These are phyloP conservation scores for Mamestra brassicae DNA, from an alignment of 2,888 invertebrate species.

Conservation along the genomic window DNA sequence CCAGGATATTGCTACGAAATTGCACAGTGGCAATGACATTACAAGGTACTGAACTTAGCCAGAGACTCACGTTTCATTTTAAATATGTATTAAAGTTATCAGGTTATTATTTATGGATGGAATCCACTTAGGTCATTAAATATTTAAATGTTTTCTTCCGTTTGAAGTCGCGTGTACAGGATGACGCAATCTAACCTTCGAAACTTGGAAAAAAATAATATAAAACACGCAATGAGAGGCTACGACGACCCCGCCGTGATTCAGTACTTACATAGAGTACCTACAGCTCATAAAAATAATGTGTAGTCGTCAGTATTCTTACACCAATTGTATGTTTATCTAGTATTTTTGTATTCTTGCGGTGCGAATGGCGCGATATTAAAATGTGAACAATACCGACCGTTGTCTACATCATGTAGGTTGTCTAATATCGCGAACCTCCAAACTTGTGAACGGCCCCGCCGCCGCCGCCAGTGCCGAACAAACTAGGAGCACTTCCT, in stretches of 20 bases:
- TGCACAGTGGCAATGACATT: slow-evolving; percentile 22
- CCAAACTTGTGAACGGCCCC: slow-evolving; percentile 70
- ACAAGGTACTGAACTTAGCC: slow-evolving; percentile 7
- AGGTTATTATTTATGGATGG: slow-evolving; percentile 6
- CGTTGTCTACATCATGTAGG: slow-evolving; percentile 27
- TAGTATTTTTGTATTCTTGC: slow-evolving; percentile 53
- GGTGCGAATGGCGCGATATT: slow-evolving; percentile 30
- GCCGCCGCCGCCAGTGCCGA: slow-evolving; percentile 64
- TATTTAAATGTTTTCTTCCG: slow-evolving; percentile 31
- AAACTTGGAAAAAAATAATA: slow-evolving; percentile 75
- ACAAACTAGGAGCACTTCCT: slow-evolving; percentile 83
- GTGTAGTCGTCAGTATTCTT: slow-evolving; percentile 63
- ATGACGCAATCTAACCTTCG: slow-evolving; percentile 81
- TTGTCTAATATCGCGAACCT: slow-evolving; percentile 52
- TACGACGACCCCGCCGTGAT: slow-evolving; percentile 77
- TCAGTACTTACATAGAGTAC: slow-evolving; percentile 72
- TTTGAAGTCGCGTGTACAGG: slow-evolving; percentile 44
- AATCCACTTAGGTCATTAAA: background rate
- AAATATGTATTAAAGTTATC: background rate
- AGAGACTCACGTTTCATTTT: slow-evolving; percentile 4
- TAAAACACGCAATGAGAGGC: slow-evolving; percentile 72
- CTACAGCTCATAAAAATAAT: slow-evolving; percentile 59
- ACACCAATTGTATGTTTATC: slow-evolving; percentile 44
- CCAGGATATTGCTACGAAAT: slow-evolving; percentile 1
- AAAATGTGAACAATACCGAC: slow-evolving; percentile 49